Evolutionary conservation across 1,140 invertebrate genomes (phyloP).

Genomic region (Drosophila rhopaloa): DNA sequence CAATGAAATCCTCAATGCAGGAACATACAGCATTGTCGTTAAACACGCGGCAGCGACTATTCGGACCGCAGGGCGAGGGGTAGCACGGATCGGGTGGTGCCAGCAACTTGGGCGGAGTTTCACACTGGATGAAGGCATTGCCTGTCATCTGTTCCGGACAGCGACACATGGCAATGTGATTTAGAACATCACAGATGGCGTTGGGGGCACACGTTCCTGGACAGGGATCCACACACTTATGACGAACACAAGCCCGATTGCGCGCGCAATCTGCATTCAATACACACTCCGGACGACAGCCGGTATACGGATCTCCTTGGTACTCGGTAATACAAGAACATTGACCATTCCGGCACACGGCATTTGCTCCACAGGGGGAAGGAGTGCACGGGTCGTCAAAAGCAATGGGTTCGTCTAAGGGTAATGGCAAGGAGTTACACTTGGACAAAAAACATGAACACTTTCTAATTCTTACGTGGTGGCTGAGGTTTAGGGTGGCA

Average conservation of each 20-base stretch:
- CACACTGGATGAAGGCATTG: slow-evolving; percentile 80
- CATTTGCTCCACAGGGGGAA: slow-evolving; percentile 89
- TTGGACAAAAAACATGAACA: background rate
- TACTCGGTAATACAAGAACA: slow-evolving; percentile 86
- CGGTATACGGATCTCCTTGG: slow-evolving; percentile 85
- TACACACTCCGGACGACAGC: slow-evolving; percentile 78
- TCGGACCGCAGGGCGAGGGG: slow-evolving; percentile 87
- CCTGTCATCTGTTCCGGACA: slow-evolving; percentile 86
- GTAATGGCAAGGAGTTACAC: slow-evolving; percentile 44
- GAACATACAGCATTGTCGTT: slow-evolving; percentile 87
- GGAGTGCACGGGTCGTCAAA: slow-evolving; percentile 87
- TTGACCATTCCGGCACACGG: slow-evolving; percentile 88
- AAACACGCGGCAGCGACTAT: slow-evolving; percentile 85
- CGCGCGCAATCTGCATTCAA: slow-evolving; percentile 85
- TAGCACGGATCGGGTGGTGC: slow-evolving; percentile 85
- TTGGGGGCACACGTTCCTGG: slow-evolving; percentile 88
- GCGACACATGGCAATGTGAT: slow-evolving; percentile 88
- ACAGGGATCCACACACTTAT: slow-evolving; percentile 89
- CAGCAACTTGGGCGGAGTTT: slow-evolving; percentile 69
- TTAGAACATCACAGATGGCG: slow-evolving; percentile 88
- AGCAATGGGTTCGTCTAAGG: slow-evolving; percentile 76
- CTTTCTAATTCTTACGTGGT: slow-evolving; percentile 49
- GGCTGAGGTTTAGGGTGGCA: slow-evolving; percentile 63
- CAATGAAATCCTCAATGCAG: slow-evolving; percentile 87
- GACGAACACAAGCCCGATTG: slow-evolving; percentile 87